Percentiles rank a stretch among this genome's conserved stretches.
phyloP scores from a whole-genome alignment of 2,797 vertebrate genomes.

The Sciaenops ocellatus region DNA sequence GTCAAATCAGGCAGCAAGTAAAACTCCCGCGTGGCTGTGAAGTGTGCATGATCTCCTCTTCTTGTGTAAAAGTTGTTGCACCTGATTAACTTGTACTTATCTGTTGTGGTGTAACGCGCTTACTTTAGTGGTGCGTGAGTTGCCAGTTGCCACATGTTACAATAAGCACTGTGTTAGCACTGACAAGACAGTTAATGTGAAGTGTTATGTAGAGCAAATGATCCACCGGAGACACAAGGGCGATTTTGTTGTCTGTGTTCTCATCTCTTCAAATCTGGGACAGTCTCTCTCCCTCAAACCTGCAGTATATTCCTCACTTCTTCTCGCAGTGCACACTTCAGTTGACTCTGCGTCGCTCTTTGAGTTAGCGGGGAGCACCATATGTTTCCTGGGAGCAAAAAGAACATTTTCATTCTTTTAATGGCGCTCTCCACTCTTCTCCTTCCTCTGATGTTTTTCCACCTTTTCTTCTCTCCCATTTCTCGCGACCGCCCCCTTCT shows the following conservation, averaged over 20 bases:
- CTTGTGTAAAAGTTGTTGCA: neutral
- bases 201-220: conserved; percentile 66
- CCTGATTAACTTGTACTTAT: neutral
- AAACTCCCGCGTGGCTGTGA: neutral
- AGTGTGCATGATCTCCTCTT: neutral
- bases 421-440: conserved; percentile 26
- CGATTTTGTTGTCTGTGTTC: conserved; percentile 60
- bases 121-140: conserved; percentile 6
- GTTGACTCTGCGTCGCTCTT: conserved; percentile 50
- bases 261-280: conserved; percentile 69
- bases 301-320: conserved; percentile 55
- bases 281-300: conserved; percentile 53
- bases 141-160: conserved; percentile 7
- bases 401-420: conserved; percentile 62
- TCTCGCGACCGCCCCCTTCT: conserved; percentile 16
- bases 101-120: neutral
- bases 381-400: conserved; percentile 74
- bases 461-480: conserved; percentile 13
- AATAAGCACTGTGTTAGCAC: conserved; percentile 36
- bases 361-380: conserved; percentile 72
- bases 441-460: conserved; percentile 19
- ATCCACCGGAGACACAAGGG: conserved; percentile 48
- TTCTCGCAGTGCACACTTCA: conserved; percentile 50
- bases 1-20: neutral
- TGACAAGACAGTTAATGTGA: conserved; percentile 54